Evolutionary conservation across 2,888 invertebrate species (phyloP).

Genomic region (Leptopterna dolabrata): DNA sequence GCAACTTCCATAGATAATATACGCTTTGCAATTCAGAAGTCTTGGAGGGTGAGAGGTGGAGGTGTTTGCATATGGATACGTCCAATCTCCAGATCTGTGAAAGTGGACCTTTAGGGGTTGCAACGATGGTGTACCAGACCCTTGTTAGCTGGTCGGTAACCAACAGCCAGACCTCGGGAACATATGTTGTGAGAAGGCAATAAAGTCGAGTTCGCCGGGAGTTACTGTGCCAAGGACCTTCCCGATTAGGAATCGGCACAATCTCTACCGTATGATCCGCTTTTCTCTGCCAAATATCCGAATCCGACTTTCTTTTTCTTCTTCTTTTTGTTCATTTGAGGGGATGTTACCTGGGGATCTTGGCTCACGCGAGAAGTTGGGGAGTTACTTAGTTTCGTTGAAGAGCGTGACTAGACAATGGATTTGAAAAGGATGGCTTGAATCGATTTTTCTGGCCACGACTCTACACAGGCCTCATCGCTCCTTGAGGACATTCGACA

Average conservation of each 20-base stretch:
- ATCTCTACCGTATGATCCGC: constrained; percentile 5
- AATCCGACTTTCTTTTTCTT: neutral
- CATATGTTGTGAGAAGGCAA: neutral
- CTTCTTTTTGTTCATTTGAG: neutral
- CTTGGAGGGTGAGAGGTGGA: neutral
- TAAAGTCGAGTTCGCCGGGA: neutral
- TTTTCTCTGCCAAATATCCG: neutral
- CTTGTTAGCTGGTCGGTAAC: neutral
- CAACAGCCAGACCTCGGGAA: neutral
- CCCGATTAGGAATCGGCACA: constrained; percentile 18
- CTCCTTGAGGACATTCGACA: neutral
- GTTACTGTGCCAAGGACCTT: constrained; percentile 28
- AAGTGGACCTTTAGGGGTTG: neutral
- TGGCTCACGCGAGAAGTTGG: neutral
- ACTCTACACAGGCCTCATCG: neutral
- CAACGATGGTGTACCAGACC: neutral
- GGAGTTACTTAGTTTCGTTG: neutral
- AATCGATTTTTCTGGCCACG: neutral
- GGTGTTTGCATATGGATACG: neutral
- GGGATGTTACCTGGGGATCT: neutral
- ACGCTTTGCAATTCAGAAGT: neutral
- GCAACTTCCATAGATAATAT: neutral
- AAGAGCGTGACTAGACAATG: neutral
- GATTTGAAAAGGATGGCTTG: neutral
- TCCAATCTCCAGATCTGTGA: neutral